Conservation (phyloP, 2,888 invertebrate species). For the Cheilosia vulpina region DNA sequence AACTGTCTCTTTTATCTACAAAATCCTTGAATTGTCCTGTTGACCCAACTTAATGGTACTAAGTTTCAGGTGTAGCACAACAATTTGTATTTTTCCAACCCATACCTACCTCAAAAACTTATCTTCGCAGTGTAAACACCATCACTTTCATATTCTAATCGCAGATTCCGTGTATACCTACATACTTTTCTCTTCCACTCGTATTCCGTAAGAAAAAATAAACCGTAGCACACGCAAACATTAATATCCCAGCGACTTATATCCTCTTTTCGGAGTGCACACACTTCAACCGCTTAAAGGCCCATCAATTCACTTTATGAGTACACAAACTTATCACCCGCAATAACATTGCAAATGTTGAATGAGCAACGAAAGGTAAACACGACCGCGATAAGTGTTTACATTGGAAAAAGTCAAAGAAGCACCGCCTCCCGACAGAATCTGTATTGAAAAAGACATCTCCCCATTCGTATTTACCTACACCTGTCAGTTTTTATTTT, state of each 20-base stretch:
- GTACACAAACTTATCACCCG: conserved; percentile 22
- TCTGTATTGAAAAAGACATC: conserved; percentile 3
- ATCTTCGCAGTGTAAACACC: no score
- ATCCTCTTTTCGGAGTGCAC: conserved; percentile 8
- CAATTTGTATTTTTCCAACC: no score
- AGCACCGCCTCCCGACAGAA: background rate
- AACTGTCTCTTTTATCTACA: no score
- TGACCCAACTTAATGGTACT: no score
- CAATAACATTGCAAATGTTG: conserved; percentile 45
- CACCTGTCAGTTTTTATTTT: conserved; percentile 15
- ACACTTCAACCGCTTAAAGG: conserved; percentile 39
- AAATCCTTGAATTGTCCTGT: no score
- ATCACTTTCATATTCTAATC: no score
- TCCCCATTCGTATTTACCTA: background rate
- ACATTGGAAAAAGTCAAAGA: conserved; percentile 19
- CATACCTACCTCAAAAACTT: no score
- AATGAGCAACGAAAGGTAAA: conserved; percentile 52
- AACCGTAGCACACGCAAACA: conserved; percentile 8
- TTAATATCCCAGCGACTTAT: conserved; percentile 35
- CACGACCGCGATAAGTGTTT: conserved; percentile 41
- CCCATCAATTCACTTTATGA: conserved; percentile 42
- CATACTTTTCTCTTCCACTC: no score
- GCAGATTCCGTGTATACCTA: no score
- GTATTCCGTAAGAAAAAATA: background rate
- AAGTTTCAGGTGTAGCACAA: no score